Percentiles rank a stretch among this genome's conserved stretches.
phyloP scores from a whole-genome alignment of 2,113 vertebrate genomes.

The Anas platyrhynchos region DNA sequence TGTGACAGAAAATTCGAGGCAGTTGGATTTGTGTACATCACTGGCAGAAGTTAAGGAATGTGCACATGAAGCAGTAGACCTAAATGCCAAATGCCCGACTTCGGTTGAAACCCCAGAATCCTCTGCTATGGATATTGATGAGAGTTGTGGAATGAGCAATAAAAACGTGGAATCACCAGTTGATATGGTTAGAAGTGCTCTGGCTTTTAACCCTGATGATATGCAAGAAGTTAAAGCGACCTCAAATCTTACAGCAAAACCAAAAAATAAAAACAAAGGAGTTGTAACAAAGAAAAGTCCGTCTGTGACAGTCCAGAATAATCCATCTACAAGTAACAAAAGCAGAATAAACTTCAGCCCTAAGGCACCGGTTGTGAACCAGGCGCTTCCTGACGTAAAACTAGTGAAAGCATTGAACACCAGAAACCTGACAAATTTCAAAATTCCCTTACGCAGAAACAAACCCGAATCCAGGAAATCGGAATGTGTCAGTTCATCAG shows the following conservation, averaged over 20 bases:
- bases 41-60: slow-evolving; percentile 4
- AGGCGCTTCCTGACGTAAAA: slow-evolving; percentile 48
- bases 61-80: slow-evolving; percentile 1
- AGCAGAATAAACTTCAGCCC: not conserved
- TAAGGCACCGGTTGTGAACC: slow-evolving; percentile 26
- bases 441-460: slow-evolving; percentile 75
- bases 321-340: not conserved
- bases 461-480: slow-evolving; percentile 43
- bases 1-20: not conserved
- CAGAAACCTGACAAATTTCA: slow-evolving; percentile 70
- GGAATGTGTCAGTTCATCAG: slow-evolving; percentile 21
- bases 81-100: slow-evolving; percentile 3
- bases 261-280: slow-evolving; percentile 22
- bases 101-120: slow-evolving; percentile 17
- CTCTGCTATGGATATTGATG: not conserved
- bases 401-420: slow-evolving; percentile 40
- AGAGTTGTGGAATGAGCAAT: not conserved
- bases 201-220: slow-evolving; percentile 11
- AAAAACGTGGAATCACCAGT: slow-evolving; percentile 9
- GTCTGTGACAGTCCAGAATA: not conserved
- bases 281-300: slow-evolving; percentile 27
- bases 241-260: slow-evolving; percentile 32
- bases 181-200: not conserved
- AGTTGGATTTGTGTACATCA: not conserved
- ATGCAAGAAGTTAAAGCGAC: slow-evolving; percentile 22